These are phyloP conservation scores for Drosophila subobscura DNA, from an alignment of 1,140 invertebrate genomes.

Conservation along the genomic window DNA sequence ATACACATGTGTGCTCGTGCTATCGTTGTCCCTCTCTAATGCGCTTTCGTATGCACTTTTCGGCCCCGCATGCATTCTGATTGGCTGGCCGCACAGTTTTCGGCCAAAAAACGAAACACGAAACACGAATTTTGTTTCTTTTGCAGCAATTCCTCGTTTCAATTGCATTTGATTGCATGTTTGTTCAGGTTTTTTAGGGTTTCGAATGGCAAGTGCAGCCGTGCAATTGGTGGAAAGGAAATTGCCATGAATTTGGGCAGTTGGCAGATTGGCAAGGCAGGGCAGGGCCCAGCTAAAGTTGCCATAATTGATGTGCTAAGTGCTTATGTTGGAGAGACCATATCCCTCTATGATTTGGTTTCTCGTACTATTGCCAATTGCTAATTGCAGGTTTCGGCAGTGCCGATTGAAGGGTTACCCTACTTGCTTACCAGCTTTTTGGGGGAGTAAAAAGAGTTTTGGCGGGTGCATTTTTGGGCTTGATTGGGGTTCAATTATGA, in stretches of 20 bases:
- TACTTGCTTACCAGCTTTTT: conserved; percentile 21
- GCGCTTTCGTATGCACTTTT: conserved; percentile 79
- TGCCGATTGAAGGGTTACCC: conserved; percentile 62
- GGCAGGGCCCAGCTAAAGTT: conserved; percentile 39
- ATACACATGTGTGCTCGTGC: conserved; percentile 61
- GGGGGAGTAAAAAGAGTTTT: neutral
- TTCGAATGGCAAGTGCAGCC: conserved; percentile 7
- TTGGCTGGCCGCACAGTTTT: conserved; percentile 67
- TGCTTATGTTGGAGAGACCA: conserved; percentile 15
- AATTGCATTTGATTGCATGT: conserved; percentile 81
- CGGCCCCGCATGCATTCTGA: conserved; percentile 76
- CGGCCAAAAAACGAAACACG: conserved; percentile 63
- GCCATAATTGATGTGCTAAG: conserved; percentile 62
- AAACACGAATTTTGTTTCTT: conserved; percentile 41
- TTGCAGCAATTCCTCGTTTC: conserved; percentile 32
- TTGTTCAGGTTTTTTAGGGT: conserved; percentile 50
- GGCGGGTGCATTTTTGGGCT: neutral
- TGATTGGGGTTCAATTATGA: conserved; percentile 5
- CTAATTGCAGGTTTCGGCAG: conserved; percentile 64
- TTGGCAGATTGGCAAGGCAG: conserved; percentile 10
- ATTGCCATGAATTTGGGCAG: conserved; percentile 55
- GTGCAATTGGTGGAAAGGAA: conserved; percentile 73
- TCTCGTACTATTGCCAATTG: conserved; percentile 34
- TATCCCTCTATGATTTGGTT: too few relatives aligned
- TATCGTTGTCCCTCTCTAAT: conserved; percentile 78